phyloP scores from a whole-genome alignment of 2,113 vertebrate genomes.

The Axis porcinus region DNA sequence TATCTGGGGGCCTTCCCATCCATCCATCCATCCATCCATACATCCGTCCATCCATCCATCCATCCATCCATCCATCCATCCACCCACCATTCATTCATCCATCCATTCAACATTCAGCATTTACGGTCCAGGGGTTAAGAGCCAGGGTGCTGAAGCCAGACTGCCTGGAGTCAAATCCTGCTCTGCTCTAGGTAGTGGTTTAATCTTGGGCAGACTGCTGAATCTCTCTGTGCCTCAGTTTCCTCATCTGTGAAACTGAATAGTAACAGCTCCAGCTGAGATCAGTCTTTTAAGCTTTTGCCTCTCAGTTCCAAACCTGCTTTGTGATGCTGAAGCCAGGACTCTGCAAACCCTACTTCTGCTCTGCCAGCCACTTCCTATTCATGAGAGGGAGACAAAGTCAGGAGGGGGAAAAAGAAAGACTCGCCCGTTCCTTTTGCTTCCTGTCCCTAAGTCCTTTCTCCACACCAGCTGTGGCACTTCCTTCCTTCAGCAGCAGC shows the following conservation, averaged over 20 bases:
- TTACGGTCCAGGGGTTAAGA: accelerated
- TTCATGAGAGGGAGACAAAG: background rate
- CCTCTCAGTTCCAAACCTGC: background rate
- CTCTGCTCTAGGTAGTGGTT: background rate
- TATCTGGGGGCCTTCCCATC: accelerated
- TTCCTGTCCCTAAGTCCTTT: background rate
- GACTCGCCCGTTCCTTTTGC: background rate
- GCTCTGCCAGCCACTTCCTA: background rate
- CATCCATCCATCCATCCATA: background rate
- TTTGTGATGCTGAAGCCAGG: background rate
- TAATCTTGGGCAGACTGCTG: background rate
- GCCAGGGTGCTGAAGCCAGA: no score
- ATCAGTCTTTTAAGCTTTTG: background rate
- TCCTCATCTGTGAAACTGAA: background rate
- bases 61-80: background rate
- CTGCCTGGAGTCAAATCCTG: background rate
- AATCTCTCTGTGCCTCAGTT: background rate
- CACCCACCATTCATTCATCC: no score
- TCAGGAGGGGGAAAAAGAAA: background rate
- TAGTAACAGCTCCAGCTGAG: background rate
- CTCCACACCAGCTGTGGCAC: accelerated
- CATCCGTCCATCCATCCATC: background rate
- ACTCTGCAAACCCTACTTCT: background rate
- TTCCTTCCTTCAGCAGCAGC: background rate
- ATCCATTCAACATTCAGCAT: background rate